These are phyloP conservation scores for Schizothorax lantsangensis DNA, from an alignment of 2,797 vertebrate species.

Conservation along the genomic window DNA sequence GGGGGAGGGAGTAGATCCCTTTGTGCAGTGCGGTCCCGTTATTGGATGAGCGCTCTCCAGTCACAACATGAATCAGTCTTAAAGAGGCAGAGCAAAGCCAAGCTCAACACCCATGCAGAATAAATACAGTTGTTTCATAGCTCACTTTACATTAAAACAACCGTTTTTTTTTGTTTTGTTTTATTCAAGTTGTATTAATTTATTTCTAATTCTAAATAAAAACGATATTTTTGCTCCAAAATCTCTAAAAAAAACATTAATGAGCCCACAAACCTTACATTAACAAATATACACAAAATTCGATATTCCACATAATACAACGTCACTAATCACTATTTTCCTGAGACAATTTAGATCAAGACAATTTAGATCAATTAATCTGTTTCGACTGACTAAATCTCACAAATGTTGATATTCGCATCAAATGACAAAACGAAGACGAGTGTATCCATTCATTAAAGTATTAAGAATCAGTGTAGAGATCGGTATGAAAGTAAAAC, in stretches of 20 bases:
- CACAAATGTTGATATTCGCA: background rate
- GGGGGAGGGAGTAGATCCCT: slow-evolving; percentile 62
- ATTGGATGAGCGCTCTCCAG: slow-evolving; percentile 54
- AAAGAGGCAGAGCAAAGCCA: slow-evolving; percentile 41
- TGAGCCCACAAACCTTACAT: background rate
- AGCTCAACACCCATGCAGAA: background rate
- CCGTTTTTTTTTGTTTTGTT: background rate
- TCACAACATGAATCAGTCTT: slow-evolving; percentile 10
- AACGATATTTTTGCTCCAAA: too few relatives aligned
- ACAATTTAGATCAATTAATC: too few relatives aligned
- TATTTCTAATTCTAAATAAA: too few relatives aligned
- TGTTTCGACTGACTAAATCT: background rate
- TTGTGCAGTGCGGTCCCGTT: slow-evolving; percentile 24
- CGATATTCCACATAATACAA: background rate
- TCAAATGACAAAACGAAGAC: background rate
- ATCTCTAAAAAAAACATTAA: background rate
- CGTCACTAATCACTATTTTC: background rate
- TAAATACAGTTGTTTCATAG: too few relatives aligned
- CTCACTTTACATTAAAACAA: background rate
- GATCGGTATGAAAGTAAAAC: background rate
- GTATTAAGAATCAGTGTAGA: background rate
- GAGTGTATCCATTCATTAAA: background rate
- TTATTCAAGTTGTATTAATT: too few relatives aligned
- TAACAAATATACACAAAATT: background rate
- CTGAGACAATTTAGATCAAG: too few relatives aligned